Evolutionary conservation across 2,888 invertebrate species (phyloP), one percentile per base, ranked within the genome.

Genomic region (Steromphala cineraria): DNA sequence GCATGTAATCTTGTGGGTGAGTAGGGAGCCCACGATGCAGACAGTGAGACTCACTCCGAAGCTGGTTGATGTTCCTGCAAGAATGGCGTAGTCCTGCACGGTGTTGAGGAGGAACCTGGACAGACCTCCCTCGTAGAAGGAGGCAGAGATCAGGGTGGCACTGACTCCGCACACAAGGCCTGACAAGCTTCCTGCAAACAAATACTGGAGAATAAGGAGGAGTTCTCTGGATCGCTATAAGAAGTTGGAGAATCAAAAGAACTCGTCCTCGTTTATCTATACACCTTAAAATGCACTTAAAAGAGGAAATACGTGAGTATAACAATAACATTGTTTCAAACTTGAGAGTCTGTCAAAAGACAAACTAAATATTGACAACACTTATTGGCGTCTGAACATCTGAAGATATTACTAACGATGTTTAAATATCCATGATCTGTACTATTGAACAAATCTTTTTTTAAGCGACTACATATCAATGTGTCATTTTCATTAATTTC

Each of bases 1-100:
- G 17, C 79, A 82, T 71, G 86, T 83, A 52, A 91, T 89, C 7
- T 83, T 77, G 82, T 90, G 88, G 10, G 91, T 90, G 3, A 88
- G 85, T 36, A 89, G 79, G 2, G 91, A 91, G 10, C 88, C 89
- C 7, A 88, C 80, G 21, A 91, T 86, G 74, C 89, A 90, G 36
- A 87, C 87, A 3, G 83, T 79, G 24, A 90, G 82, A 80, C 90
- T 89, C 78, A 88, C 89, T 17, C 87, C 89, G 76, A 91, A 90
- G 76, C 90, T 89, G 74, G 85, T 85, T 79, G 88, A 88, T 0
- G 90, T 90, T 53, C 91, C 91, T 1, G 91, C 90, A 77, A 91
- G 83, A 71, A 90, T 89, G 74, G 88, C 87, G 82, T 91, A 88
- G 83, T 90, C 89, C 81, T 90, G 89, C 7, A 89, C 90, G 0